Conservation (phyloP, 2,113 vertebrate genomes). For the Takifugu bimaculatus region DNA sequence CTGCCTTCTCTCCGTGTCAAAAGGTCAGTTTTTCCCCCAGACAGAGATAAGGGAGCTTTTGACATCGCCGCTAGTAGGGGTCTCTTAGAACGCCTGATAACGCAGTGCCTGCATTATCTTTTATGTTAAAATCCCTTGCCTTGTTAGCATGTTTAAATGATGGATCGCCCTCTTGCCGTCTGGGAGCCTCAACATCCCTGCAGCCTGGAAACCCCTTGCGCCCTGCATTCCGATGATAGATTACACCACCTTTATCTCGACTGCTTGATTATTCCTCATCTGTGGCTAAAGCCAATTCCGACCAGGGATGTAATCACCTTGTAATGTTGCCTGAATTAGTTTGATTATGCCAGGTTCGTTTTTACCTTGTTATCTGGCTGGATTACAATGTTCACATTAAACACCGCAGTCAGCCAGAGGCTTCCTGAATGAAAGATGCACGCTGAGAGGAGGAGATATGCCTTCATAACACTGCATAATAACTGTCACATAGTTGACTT, state of each 20-base stretch:
- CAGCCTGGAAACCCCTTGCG: conserved; percentile 32
- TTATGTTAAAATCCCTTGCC: conserved; percentile 55
- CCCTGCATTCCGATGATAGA: conserved; percentile 57
- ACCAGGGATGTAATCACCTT: conserved; percentile 33
- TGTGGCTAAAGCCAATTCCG: conserved; percentile 27
- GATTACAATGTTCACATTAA: conserved; percentile 21
- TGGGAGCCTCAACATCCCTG: conserved; percentile 14
- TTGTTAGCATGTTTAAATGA: conserved; percentile 69
- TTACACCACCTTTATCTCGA: conserved; percentile 58
- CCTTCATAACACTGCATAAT: background rate
- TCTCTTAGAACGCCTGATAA: conserved; percentile 52
- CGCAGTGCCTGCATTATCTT: conserved; percentile 53
- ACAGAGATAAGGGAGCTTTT: conserved; percentile 41
- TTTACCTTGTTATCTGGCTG: conserved; percentile 31
- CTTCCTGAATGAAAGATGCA: conserved; percentile 12
- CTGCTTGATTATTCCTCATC: conserved; percentile 59
- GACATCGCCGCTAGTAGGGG: conserved; percentile 23
- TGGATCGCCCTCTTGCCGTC: conserved; percentile 54
- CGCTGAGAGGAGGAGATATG: background rate
- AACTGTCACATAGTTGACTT: conserved; percentile 6
- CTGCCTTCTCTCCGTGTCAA: conserved; percentile 2
- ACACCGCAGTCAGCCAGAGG: background rate
- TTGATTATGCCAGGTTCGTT: conserved; percentile 41
- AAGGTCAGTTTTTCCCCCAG: conserved; percentile 40
- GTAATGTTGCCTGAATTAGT: conserved; percentile 47